phyloP scores from a whole-genome alignment of 2,113 vertebrate genomes.

The Pteruthius melanotis region DNA sequence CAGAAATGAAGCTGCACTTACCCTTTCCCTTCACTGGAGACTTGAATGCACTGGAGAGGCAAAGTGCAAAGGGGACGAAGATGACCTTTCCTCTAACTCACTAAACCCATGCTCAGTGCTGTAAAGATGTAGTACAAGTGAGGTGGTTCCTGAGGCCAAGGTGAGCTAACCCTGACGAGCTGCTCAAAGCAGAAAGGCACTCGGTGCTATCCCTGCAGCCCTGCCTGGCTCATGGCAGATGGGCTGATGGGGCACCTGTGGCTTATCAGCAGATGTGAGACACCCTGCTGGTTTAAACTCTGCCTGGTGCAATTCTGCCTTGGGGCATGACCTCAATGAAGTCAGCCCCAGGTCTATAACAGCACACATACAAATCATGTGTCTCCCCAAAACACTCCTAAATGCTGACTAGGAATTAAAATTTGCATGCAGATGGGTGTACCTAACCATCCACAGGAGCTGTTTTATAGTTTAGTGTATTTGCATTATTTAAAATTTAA shows the following conservation, averaged over 20 bases:
- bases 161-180: not conserved
- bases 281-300: not conserved
- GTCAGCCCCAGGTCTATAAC: not conserved
- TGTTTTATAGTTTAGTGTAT: not conserved
- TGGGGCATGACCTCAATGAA: not conserved
- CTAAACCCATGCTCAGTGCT: not conserved
- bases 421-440: not conserved
- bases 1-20: accelerated
- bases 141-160: not conserved
- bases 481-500: not conserved
- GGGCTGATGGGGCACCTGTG: not conserved
- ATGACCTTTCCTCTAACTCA: not conserved
- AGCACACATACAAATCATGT: not conserved
- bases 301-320: not conserved
- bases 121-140: not conserved
- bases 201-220: not conserved
- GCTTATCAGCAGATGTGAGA: not conserved
- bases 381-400: not conserved
- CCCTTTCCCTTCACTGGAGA: not conserved
- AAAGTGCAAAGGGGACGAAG: not conserved
- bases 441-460: not conserved
- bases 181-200: not conserved
- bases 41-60: not conserved
- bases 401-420: not conserved
- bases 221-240: not conserved